Evolutionary conservation across 2,113 vertebrate species (phyloP).

Genomic region (Orcinus orca): DNA sequence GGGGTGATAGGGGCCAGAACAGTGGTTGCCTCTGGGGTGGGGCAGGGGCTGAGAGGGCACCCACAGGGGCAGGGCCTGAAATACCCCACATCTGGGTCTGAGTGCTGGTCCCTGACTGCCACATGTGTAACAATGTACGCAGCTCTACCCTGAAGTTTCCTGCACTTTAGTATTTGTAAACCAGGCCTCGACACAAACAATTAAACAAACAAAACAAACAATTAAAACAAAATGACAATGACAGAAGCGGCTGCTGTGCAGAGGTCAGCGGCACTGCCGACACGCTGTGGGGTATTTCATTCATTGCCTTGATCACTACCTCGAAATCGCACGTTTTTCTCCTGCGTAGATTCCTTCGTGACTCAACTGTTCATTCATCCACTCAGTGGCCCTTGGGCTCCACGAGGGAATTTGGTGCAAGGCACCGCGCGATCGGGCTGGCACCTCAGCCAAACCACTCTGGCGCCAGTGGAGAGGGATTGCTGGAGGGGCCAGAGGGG

Average conservation of each 20-base stretch:
- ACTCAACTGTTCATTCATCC: rapidly evolving
- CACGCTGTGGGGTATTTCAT: rapidly evolving
- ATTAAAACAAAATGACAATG: rapidly evolving
- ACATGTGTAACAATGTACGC: too few relatives aligned
- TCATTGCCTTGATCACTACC: not conserved
- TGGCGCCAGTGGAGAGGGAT: not conserved
- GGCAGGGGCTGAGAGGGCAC: not conserved
- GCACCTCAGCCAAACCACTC: not conserved
- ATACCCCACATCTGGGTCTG: not conserved
- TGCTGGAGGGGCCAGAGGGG: not conserved
- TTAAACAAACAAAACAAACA: too few relatives aligned
- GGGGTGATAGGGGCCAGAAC: not conserved
- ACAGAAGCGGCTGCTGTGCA: rapidly evolving
- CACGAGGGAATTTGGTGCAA: not conserved
- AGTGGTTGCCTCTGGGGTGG: not conserved
- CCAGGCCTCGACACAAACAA: not conserved
- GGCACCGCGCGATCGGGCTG: rapidly evolving
- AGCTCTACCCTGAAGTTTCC: not conserved
- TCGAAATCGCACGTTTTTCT: not conserved
- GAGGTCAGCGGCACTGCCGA: rapidly evolving
- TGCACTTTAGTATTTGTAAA: not conserved
- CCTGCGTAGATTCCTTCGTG: rapidly evolving
- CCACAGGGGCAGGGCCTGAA: not conserved
- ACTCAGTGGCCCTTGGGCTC: not conserved
- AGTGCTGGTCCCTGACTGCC: not conserved